phyloP scores from a whole-genome alignment of 2,113 vertebrate genomes.

The Azemiops feae region DNA sequence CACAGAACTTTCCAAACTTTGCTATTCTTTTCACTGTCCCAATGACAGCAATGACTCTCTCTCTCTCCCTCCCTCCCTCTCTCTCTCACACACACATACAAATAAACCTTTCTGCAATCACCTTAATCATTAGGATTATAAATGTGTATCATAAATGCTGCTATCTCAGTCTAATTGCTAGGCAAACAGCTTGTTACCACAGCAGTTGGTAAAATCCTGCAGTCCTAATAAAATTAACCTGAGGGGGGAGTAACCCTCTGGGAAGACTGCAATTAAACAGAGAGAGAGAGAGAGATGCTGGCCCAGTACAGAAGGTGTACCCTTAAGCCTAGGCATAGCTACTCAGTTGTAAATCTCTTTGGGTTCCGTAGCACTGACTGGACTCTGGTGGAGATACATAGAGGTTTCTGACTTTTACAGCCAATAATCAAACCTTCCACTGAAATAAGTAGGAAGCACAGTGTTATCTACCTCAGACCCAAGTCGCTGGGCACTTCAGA shows the following conservation, averaged over 20 bases:
- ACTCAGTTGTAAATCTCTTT: neutral
- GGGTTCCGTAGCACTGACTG: neutral
- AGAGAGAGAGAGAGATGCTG: neutral
- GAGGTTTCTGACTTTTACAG: neutral
- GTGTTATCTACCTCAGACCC: neutral
- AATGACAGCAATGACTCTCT: neutral
- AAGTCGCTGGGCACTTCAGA: neutral
- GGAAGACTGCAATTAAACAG: slow-evolving; percentile 15
- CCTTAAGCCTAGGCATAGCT: neutral
- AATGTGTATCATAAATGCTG: slow-evolving; percentile 47
- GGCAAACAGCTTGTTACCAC: slow-evolving; percentile 52
- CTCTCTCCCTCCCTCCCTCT: no score
- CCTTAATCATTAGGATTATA: slow-evolving; percentile 61
- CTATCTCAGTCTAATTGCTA: slow-evolving; percentile 60
- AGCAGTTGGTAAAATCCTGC: slow-evolving; percentile 53
- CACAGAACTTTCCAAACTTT: neutral
- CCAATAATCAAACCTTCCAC: neutral
- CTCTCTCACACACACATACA: neutral
- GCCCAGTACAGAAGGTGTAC: neutral
- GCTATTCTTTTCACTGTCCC: neutral
- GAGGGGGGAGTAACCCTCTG: neutral
- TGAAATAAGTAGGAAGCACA: neutral
- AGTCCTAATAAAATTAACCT: slow-evolving; percentile 55
- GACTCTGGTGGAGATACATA: neutral
- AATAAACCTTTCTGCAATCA: slow-evolving; percentile 8